Percentiles rank a stretch among this genome's conserved stretches.
phyloP scores from a whole-genome alignment of 2,888 invertebrate genomes.

The Creontiades dilutus region DNA sequence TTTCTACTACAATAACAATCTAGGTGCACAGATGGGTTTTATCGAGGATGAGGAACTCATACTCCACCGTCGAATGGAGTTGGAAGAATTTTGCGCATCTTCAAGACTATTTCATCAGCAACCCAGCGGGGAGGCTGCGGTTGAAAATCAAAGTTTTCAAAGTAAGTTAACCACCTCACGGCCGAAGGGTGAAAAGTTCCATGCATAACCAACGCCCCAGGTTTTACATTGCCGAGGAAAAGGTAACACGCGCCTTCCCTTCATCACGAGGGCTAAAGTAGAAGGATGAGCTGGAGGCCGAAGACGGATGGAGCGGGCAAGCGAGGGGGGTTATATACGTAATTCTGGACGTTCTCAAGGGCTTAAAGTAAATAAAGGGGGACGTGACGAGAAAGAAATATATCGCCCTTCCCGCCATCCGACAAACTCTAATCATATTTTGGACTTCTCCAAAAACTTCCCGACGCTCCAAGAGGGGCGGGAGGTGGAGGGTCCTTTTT shows the following conservation, averaged over 20 bases:
- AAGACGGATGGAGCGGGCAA: conserved; percentile 6
- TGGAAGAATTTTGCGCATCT: not conserved
- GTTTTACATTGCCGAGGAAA: not conserved
- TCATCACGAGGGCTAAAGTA: conserved; percentile 41
- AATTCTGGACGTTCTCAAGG: conserved; percentile 69
- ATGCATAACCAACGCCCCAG: conserved; percentile 48
- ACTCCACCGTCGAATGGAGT: not conserved
- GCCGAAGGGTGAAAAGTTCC: conserved; percentile 33
- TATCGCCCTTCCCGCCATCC: conserved; percentile 54
- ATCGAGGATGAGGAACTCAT: no score
- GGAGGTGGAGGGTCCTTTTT: conserved; percentile 44
- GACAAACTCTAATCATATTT: conserved; percentile 70
- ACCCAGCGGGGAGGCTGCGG: not conserved
- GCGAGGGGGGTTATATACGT: conserved; percentile 52
- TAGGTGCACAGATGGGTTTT: no score
- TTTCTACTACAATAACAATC: no score
- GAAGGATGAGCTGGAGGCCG: not conserved
- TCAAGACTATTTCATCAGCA: not conserved
- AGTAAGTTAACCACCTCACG: conserved; percentile 14
- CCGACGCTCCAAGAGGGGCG: conserved; percentile 7
- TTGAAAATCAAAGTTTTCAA: conserved; percentile 27
- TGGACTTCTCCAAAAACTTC: conserved; percentile 66
- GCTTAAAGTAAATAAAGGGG: conserved; percentile 70
- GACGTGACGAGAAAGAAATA: conserved; percentile 71
- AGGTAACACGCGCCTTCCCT: conserved; percentile 27